Evolutionary conservation across 2,113 vertebrate species (phyloP), one percentile per base, ranked within the genome.

Genomic region (Melanotaenia duboulayi): DNA sequence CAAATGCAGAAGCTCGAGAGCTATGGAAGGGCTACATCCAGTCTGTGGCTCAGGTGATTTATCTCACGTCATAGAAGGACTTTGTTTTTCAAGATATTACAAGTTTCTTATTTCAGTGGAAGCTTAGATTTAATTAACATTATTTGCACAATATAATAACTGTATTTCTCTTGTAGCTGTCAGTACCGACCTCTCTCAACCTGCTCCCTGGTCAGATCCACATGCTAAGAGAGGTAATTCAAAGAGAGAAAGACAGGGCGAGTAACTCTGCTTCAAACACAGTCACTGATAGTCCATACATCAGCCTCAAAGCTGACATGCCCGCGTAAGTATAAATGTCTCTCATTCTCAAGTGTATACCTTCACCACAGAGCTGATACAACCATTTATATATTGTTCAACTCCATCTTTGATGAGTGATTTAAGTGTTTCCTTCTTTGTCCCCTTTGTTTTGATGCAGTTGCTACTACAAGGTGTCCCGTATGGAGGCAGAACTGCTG

Each of bases 21-120:
- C 84, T 96, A 57, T 97, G 96, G 96, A 95, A 95, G 62, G 95
- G 94, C 0, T 95, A 83, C 57, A 95, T 97, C 78, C 46, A 91
- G 37, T 93, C 94, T 0, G 90, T 96, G 67, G 66, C 91, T 2
- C 71, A 95, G 92, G 96, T 97, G 7, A 28, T 65, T 52, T 17
- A n/a, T 37, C 19, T 56, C 40, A 24, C 20, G 39, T 64, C 9
- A 24, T 19, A n/a, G 1, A 32, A 50, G 35, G 6, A 66, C 8
- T 35, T 9, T 35, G 10, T 11, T 57, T 25, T 11, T 19, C 4
- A 10, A 58, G 32, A 35, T 58, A 28, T 19, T 37, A 4, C n/a
- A 37, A 2, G 7, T 35, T 3, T 19, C 32, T 4, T n/a, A 16
- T 7, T n/a, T 32, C 2, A 56, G 11, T n/a, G 6, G 0, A 20